phyloP scores from a whole-genome alignment of 2,113 vertebrate species.

The Neopipo cinnamomea region DNA sequence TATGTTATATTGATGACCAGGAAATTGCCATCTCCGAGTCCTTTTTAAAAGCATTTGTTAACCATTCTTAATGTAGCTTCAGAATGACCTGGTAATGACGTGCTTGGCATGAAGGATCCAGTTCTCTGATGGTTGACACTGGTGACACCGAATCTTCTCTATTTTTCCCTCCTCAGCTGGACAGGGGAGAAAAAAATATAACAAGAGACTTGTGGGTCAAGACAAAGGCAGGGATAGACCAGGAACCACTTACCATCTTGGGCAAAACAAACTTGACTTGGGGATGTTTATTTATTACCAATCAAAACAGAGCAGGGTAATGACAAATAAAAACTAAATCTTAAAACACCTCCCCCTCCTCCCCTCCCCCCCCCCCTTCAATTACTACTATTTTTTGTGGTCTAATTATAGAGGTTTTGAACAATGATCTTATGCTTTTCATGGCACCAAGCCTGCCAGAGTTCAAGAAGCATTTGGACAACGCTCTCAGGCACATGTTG shows the following conservation, averaged over 20 bases:
- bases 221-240: background rate
- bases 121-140: background rate
- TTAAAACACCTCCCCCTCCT: background rate
- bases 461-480: background rate
- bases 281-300: background rate
- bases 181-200: background rate
- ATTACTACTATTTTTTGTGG: background rate
- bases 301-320: background rate
- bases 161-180: background rate
- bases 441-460: background rate
- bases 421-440: background rate
- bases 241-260: background rate
- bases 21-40: background rate
- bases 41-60: background rate
- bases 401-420: background rate
- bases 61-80: background rate
- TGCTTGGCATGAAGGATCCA: background rate
- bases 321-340: background rate
- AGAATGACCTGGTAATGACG: background rate
- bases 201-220: background rate
- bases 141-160: background rate
- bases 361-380: background rate
- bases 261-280: background rate
- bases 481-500: accelerated
- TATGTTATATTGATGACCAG: background rate